These are phyloP conservation scores for Pteromalus puparum DNA, from an alignment of 1,140 invertebrate species.

Conservation along the genomic window DNA sequence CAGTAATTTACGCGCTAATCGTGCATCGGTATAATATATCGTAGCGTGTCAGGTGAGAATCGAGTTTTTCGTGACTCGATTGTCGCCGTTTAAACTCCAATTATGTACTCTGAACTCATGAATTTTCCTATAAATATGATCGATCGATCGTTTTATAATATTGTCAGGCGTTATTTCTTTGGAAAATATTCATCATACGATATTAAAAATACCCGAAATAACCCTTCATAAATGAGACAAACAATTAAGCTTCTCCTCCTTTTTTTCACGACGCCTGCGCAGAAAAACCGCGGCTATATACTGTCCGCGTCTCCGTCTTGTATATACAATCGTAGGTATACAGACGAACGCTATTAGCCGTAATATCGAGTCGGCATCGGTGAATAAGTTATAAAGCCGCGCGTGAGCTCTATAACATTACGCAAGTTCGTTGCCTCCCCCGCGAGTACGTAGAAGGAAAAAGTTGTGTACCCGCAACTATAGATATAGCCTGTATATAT, in stretches of 20 bases:
- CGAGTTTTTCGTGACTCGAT: too few relatives aligned
- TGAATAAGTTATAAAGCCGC: slow-evolving; percentile 39
- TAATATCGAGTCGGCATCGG: slow-evolving; percentile 17
- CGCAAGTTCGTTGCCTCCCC: slow-evolving; percentile 41
- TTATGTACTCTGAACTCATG: too few relatives aligned
- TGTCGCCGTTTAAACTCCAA: too few relatives aligned
- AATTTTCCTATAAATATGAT: too few relatives aligned
- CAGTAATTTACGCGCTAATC: too few relatives aligned
- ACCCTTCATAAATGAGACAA: background rate
- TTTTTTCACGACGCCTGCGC: background rate
- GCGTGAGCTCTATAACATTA: slow-evolving; percentile 5
- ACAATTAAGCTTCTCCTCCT: background rate
- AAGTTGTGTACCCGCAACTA: background rate
- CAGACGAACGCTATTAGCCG: slow-evolving; percentile 4
- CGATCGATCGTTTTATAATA: too few relatives aligned
- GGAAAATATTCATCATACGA: too few relatives aligned
- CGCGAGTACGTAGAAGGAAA: background rate
- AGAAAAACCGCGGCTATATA: background rate
- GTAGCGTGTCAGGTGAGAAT: too few relatives aligned
- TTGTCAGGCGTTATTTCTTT: too few relatives aligned
- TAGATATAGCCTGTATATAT: background rate
- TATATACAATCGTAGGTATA: background rate
- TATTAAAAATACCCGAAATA: too few relatives aligned
- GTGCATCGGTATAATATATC: too few relatives aligned
- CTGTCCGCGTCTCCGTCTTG: background rate